Evolutionary conservation across 2,113 vertebrate species (phyloP).

Genomic region (Mastomys natalensis): DNA sequence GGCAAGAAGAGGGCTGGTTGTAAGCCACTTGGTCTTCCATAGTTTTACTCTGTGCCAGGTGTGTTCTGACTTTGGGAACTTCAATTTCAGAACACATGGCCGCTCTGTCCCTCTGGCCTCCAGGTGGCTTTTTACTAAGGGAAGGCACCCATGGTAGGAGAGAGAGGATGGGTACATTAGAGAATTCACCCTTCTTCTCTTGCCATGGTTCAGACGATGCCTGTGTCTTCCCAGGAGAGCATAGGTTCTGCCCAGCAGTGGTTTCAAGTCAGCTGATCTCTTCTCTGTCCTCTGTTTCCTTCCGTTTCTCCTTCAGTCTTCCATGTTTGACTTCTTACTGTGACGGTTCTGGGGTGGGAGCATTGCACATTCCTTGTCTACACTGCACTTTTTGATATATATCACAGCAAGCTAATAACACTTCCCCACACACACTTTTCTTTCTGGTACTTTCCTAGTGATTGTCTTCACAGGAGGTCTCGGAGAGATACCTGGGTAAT

Average conservation of each 20-base stretch:
- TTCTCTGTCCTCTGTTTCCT: not conserved
- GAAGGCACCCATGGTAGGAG: not conserved
- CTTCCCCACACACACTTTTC: not conserved
- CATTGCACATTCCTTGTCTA: not conserved
- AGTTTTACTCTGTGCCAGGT: not conserved
- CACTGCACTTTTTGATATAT: not conserved
- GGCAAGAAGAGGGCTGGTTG: rapidly evolving
- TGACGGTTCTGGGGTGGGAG: not conserved
- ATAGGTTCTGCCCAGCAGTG: not conserved
- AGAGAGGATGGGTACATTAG: too few species aligned
- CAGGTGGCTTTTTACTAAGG: not conserved
- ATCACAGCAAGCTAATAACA: not conserved
- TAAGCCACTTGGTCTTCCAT: not conserved
- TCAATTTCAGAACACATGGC: not conserved
- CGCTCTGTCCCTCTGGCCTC: not conserved
- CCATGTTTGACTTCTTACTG: not conserved
- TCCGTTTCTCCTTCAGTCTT: not conserved
- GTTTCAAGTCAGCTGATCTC: not conserved
- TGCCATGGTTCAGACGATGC: too few species aligned
- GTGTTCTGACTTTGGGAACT: not conserved
- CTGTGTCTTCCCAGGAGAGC: not conserved
- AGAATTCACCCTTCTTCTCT: not conserved
- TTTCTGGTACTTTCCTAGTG: not conserved
- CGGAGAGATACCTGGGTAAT: not conserved
- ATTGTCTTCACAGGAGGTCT: not conserved